phyloP scores from a whole-genome alignment of 2,113 vertebrate genomes.

The Trinectes maculatus region DNA sequence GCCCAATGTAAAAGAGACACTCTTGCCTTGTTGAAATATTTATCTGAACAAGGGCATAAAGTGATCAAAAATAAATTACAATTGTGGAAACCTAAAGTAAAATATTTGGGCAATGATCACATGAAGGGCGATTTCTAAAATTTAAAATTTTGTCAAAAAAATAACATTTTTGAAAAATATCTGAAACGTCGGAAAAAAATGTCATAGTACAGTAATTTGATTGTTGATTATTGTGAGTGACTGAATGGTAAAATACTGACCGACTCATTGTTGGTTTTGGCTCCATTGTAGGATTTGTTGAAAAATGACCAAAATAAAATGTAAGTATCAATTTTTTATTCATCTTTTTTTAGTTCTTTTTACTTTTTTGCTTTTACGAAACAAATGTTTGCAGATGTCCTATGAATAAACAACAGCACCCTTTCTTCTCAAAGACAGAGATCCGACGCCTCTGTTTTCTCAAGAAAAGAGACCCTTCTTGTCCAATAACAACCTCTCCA shows the following conservation, averaged over 20 bases:
- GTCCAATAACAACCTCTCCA: conserved; percentile 72
- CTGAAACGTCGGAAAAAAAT: too few species aligned
- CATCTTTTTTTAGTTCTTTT: conserved; percentile 72
- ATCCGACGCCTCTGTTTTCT: conserved; percentile 41
- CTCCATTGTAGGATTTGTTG: too few species aligned
- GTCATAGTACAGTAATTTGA: too few species aligned
- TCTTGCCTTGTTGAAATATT: not conserved
- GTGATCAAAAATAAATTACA: not conserved
- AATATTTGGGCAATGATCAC: too few species aligned
- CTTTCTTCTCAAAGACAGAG: conserved; percentile 57
- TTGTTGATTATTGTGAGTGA: too few species aligned
- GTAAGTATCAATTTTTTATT: conserved; percentile 77
- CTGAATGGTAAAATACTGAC: not conserved
- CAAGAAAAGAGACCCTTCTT: conserved; percentile 73
- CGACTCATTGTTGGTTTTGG: too few species aligned
- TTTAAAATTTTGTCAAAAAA: too few species aligned
- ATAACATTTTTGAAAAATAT: too few species aligned
- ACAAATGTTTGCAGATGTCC: conserved; percentile 85
- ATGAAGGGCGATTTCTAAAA: too few species aligned
- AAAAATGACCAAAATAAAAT: conserved; percentile 39
- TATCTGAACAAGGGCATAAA: not conserved
- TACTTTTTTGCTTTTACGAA: conserved; percentile 82
- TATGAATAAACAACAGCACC: conserved; percentile 83
- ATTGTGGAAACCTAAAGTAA: not conserved
- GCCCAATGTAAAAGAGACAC: not conserved